These are phyloP conservation scores for Drosophila colorata DNA, from an alignment of 2,888 invertebrate genomes.

Conservation along the genomic window DNA sequence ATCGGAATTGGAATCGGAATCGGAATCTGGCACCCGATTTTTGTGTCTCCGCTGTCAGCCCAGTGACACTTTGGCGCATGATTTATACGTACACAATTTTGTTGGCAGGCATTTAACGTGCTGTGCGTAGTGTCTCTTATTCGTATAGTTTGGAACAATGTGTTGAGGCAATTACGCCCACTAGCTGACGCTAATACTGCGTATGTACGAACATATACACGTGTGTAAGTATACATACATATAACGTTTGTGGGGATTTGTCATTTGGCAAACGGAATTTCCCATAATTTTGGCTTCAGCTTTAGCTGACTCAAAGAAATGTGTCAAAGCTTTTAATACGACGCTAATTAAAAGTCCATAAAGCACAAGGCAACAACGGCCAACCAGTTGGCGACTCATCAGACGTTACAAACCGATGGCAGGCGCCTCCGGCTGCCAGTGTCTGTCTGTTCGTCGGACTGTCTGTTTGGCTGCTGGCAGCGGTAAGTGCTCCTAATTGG, in stretches of 20 bases:
- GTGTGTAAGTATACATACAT: conserved; percentile 17
- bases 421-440: conserved; percentile 11
- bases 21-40: conserved; percentile 68
- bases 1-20: conserved; percentile 52
- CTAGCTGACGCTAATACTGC: conserved; percentile 40
- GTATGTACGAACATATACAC: conserved; percentile 5
- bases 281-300: conserved; percentile 52
- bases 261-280: conserved; percentile 63
- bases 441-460: background rate
- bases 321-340: conserved; percentile 51
- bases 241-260: conserved; percentile 46
- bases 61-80: conserved; percentile 68
- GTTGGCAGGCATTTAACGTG: conserved; percentile 69
- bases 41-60: conserved; percentile 67
- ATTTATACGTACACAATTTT: conserved; percentile 66
- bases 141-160: conserved; percentile 43
- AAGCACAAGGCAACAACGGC: conserved; percentile 41
- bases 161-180: conserved; percentile 78
- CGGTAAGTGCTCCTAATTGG: conserved; percentile 72
- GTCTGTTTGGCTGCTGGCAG: conserved; percentile 23
- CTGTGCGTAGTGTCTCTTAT: conserved; percentile 32
- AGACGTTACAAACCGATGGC: background rate
- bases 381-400: conserved; percentile 67
- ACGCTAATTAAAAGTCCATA: conserved; percentile 75
- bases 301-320: conserved; percentile 46